phyloP scores from a whole-genome alignment of 2,888 invertebrate genomes.

The Chymomyza fuscimana region DNA sequence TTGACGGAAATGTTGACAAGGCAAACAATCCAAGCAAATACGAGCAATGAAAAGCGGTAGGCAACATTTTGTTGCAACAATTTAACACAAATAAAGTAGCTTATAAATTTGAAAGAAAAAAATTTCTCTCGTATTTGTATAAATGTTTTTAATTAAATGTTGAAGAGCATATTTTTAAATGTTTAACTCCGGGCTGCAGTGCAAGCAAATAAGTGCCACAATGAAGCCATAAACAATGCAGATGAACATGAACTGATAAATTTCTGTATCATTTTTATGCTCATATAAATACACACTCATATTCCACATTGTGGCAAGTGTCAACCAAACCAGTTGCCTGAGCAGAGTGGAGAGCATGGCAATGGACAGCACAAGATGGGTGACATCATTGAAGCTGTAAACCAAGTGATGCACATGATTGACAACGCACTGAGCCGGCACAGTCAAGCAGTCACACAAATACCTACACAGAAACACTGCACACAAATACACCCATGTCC shows the following conservation, averaged over 20 bases:
- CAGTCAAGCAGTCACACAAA: conserved; percentile 35
- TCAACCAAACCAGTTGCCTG: neutral
- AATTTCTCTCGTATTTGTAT: neutral
- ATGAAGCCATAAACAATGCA: conserved; percentile 45
- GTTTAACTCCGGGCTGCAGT: neutral
- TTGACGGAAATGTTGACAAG: conserved; percentile 13
- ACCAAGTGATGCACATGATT: conserved; percentile 68
- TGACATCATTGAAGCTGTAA: conserved; percentile 40
- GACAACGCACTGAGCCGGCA: conserved; percentile 47
- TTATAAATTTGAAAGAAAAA: conserved; percentile 9
- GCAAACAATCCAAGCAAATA: conserved; percentile 1
- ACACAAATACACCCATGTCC: conserved; percentile 2
- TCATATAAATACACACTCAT: neutral
- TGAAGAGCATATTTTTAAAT: neutral
- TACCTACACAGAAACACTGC: neutral
- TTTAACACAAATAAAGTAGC: conserved; percentile 15
- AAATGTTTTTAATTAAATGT: neutral
- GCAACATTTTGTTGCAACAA: neutral
- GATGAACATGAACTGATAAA: conserved; percentile 37
- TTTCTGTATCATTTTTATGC: neutral
- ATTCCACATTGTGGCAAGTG: conserved; percentile 2
- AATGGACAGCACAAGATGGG: conserved; percentile 13
- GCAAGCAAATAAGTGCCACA: conserved; percentile 33
- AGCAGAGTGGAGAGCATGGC: neutral
- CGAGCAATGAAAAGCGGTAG: neutral